These are phyloP conservation scores for Turritopsis rubra DNA, from an alignment of 30 jellyfish, hydroid and myxozoan species.

Conservation along the genomic window DNA sequence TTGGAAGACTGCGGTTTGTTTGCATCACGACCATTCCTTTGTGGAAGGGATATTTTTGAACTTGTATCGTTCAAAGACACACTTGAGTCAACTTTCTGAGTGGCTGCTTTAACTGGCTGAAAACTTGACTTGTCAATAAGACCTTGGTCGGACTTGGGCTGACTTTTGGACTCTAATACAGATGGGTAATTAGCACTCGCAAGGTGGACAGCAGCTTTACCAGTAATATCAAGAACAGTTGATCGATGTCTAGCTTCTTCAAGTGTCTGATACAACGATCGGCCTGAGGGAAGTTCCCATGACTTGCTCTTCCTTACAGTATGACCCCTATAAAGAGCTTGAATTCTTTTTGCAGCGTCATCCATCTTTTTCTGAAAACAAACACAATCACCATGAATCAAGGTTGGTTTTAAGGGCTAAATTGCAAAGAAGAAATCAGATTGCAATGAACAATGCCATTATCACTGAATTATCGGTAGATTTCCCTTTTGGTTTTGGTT, in stretches of 20 bases:
- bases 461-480: too few relatives aligned
- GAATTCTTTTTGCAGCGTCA: slow-evolving; percentile 79
- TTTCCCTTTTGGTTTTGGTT: background rate
- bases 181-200: slow-evolving; percentile 23
- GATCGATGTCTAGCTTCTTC: slow-evolving; percentile 41
- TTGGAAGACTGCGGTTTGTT: background rate
- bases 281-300: slow-evolving; percentile 77
- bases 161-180: background rate
- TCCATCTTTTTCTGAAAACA: slow-evolving; percentile 50
- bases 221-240: background rate
- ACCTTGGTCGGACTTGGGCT: background rate
- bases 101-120: background rate
- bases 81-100: background rate
- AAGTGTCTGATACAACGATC: slow-evolving; percentile 42
- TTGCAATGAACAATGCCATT: too few relatives aligned
- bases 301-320: slow-evolving; percentile 53
- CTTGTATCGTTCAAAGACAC: background rate
- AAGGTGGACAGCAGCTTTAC: slow-evolving; percentile 5
- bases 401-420: too few relatives aligned
- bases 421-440: too few relatives aligned
- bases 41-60: background rate
- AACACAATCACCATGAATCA: background rate
- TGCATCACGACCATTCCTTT: background rate
- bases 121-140: background rate
- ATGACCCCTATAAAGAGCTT: slow-evolving; percentile 82